These are phyloP conservation scores for Melanaphis sacchari DNA, from an alignment of 1,140 invertebrate species.

Conservation along the genomic window DNA sequence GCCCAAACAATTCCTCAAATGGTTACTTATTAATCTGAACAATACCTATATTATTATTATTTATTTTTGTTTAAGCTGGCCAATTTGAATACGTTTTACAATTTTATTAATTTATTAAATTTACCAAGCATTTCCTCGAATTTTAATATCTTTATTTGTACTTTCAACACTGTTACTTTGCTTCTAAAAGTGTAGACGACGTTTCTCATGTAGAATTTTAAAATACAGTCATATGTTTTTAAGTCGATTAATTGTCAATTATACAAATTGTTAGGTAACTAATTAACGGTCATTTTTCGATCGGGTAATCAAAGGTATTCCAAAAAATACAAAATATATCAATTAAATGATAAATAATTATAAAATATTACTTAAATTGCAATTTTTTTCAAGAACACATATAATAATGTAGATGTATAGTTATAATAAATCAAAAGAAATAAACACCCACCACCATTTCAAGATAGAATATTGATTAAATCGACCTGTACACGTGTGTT, in stretches of 20 bases:
- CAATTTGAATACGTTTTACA: not conserved
- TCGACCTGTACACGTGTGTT: not conserved
- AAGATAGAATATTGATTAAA: not conserved
- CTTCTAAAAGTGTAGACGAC: not conserved
- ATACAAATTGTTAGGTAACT: not conserved
- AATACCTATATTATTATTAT: not conserved
- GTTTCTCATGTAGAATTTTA: not conserved
- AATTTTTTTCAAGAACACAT: not conserved
- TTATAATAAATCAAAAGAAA: not conserved
- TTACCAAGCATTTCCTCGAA: no score
- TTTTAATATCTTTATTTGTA: not conserved
- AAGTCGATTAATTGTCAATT: not conserved
- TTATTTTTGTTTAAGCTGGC: not conserved
- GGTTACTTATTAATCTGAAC: not conserved
- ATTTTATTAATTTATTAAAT: not conserved
- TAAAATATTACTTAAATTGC: not conserved
- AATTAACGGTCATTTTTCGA: not conserved
- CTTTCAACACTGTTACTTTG: not conserved
- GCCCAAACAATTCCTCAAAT: not conserved
- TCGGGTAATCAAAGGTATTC: not conserved
- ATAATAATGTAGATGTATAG: not conserved
- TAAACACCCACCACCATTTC: not conserved
- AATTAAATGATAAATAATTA: not conserved
- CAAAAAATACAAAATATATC: not conserved
- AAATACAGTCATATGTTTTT: not conserved